These are phyloP conservation scores for Smithornis capensis DNA, from an alignment of 2,113 vertebrate genomes.

Conservation along the genomic window DNA sequence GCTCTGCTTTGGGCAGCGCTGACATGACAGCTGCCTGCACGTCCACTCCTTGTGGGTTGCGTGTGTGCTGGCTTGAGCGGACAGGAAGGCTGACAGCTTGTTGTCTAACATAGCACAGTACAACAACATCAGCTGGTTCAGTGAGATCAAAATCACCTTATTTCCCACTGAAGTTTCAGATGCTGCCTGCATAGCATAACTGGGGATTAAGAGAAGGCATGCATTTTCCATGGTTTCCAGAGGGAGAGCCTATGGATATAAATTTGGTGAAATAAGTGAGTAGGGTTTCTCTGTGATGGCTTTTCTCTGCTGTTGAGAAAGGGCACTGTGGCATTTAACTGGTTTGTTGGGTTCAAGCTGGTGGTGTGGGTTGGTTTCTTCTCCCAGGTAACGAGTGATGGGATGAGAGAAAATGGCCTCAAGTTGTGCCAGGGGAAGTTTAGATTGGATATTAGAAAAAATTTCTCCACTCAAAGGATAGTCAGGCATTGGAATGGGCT, in stretches of 20 bases:
- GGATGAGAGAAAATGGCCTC: not conserved
- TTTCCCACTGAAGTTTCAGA: not conserved
- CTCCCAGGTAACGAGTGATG: not conserved
- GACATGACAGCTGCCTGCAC: not conserved
- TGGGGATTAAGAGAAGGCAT: not conserved
- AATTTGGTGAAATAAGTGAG: not conserved
- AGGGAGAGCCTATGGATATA: not conserved
- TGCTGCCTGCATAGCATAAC: not conserved
- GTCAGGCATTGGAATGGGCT: not conserved
- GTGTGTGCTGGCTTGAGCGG: not conserved
- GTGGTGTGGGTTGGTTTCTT: not conserved
- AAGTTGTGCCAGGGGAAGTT: not conserved
- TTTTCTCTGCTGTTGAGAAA: not conserved
- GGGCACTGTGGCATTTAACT: not conserved
- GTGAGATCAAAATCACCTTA: not conserved
- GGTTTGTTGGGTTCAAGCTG: not conserved
- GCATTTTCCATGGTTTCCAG: not conserved
- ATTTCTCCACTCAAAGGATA: not conserved
- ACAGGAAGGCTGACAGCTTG: not conserved
- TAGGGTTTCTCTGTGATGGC: not conserved
- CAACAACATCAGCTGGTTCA: not conserved
- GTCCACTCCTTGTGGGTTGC: not conserved
- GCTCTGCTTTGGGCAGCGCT: not conserved
- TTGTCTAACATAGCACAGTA: not conserved
- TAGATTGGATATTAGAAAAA: not conserved